A percentile compares a stretch with the other conserved stretches of the same genome.
Evolutionary conservation across 2,797 vertebrate species (phyloP).

Genomic region (Selene dorsalis): DNA sequence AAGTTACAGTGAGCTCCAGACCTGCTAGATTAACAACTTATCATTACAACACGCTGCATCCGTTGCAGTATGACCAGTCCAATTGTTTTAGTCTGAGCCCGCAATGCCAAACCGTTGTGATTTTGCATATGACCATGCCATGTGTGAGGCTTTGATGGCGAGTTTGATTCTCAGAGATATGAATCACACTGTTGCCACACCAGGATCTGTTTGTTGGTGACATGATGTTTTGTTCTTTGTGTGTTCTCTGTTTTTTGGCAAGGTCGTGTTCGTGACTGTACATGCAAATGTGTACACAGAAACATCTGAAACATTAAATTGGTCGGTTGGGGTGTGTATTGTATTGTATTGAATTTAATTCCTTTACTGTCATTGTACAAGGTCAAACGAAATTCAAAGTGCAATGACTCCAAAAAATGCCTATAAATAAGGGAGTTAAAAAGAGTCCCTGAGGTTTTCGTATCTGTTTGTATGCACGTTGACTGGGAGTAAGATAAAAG

Average conservation of each 20-base stretch:
- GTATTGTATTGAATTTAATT: too few relatives aligned
- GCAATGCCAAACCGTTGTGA: not conserved
- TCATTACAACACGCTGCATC: not conserved
- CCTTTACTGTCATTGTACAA: too few relatives aligned
- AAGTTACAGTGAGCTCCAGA: not conserved
- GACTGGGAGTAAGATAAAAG: not conserved
- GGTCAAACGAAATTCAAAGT: too few relatives aligned
- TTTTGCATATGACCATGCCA: conserved; percentile 11
- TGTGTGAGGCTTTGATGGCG: not conserved
- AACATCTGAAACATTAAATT: not conserved
- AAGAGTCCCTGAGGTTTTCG: not conserved
- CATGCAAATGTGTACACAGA: not conserved
- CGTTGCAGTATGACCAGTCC: not conserved
- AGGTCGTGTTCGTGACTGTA: not conserved
- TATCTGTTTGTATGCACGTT: not conserved
- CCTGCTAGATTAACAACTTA: not conserved
- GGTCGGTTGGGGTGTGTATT: not conserved
- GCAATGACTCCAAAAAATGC: too few relatives aligned
- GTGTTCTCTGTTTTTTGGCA: too few relatives aligned
- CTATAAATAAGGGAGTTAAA: too few relatives aligned
- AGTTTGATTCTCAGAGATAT: not conserved
- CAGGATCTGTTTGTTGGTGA: not conserved
- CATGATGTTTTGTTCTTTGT: not conserved
- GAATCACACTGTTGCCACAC: not conserved
- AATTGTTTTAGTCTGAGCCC: not conserved